Evolutionary conservation across 2,888 invertebrate species (phyloP).

Genomic region (Dasysyrphus albostriatus): DNA sequence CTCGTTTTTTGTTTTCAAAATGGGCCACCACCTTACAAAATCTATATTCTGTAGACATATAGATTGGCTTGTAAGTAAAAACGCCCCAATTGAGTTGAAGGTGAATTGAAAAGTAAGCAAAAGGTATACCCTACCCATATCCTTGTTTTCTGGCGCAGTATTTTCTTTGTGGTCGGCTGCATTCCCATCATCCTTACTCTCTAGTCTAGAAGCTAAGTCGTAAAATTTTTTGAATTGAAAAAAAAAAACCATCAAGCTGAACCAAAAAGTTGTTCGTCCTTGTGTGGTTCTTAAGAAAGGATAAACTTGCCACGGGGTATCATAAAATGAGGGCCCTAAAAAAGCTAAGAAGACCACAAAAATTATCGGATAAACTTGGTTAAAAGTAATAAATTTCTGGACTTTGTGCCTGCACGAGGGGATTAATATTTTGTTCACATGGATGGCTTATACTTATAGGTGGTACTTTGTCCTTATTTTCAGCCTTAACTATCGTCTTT

Average conservation of each 20-base stretch:
- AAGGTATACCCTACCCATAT: background rate
- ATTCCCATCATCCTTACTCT: background rate
- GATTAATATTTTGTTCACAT: conserved; percentile 51
- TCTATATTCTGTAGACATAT: conserved; percentile 12
- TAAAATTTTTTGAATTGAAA: conserved; percentile 1
- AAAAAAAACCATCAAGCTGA: background rate
- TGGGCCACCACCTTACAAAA: background rate
- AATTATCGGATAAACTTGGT: conserved; percentile 65
- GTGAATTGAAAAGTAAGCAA: conserved; percentile 48
- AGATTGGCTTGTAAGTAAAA: conserved; percentile 40
- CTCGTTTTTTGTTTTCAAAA: background rate
- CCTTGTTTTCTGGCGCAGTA: conserved; percentile 15
- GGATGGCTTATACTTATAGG: background rate
- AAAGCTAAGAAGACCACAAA: conserved; percentile 49
- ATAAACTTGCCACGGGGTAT: conserved; percentile 56
- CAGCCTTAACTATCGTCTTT: background rate
- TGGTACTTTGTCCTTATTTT: background rate
- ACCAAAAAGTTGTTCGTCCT: conserved; percentile 37
- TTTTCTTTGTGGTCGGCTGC: background rate
- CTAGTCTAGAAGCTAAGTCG: conserved; percentile 11
- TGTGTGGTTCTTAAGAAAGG: conserved; percentile 20
- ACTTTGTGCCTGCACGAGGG: conserved; percentile 15
- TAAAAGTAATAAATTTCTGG: conserved; percentile 57
- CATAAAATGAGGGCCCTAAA: conserved; percentile 21
- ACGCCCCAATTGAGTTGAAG: conserved; percentile 47